Percentiles rank a stretch among this genome's conserved stretches.
Evolutionary conservation across 1,140 invertebrate species (phyloP).

Genomic region (Nephila pilipes): DNA sequence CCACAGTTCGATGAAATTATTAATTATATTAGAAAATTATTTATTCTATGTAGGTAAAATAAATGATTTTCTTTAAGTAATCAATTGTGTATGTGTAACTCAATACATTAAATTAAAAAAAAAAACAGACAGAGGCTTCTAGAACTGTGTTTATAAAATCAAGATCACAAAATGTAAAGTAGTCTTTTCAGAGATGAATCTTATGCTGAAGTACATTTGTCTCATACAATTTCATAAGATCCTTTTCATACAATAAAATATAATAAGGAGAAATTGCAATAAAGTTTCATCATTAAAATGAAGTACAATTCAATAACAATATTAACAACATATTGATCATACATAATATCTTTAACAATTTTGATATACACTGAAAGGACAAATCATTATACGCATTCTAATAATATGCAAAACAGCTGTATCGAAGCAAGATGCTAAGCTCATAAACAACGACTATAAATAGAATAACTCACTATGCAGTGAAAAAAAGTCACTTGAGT

Average conservation of each 20-base stretch:
- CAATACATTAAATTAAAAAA: not conserved
- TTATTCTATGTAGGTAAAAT: too few species aligned
- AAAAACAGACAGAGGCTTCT: not conserved
- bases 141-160: constrained; percentile 39
- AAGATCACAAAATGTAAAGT: constrained; percentile 28
- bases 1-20: too few species aligned
- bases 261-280: not conserved
- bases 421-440: too few species aligned
- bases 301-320: not conserved
- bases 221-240: constrained; percentile 1
- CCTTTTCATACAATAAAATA: not conserved
- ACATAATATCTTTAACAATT: too few species aligned
- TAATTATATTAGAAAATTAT: too few species aligned
- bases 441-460: too few species aligned
- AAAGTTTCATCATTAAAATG: not conserved
- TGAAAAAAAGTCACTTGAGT: too few species aligned
- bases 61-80: too few species aligned
- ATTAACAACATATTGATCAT: not conserved
- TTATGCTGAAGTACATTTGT: constrained; percentile 11
- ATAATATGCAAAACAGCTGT: too few species aligned
- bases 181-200: constrained; percentile 25
- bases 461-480: too few species aligned
- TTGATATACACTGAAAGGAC: too few species aligned
- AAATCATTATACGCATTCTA: too few species aligned
- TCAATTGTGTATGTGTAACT: not conserved